Evolutionary conservation across 2,113 vertebrate genomes (phyloP).

Genomic region (Platichthys stellatus): DNA sequence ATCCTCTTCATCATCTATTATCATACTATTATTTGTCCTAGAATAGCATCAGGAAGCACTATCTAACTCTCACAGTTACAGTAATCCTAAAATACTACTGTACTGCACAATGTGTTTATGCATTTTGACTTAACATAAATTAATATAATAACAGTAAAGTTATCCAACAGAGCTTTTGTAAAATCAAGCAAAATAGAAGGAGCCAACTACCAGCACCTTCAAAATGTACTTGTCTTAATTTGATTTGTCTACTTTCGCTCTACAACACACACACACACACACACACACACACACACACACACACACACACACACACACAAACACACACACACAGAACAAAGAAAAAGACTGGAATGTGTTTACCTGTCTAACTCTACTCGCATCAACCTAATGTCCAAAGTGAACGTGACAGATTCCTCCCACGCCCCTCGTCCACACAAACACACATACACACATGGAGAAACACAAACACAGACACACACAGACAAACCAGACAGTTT

Average conservation of each 20-base stretch:
- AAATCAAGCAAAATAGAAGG: too few relatives aligned
- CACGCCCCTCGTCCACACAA: not conserved
- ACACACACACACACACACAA: not conserved
- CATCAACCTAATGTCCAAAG: constrained; percentile 41
- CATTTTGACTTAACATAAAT: too few relatives aligned
- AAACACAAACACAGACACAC: not conserved
- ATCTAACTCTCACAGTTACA: too few relatives aligned
- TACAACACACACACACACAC: not conserved
- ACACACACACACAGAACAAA: constrained; percentile 14
- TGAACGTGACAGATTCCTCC: constrained; percentile 35
- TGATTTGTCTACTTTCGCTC: not conserved
- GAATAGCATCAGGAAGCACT: too few relatives aligned
- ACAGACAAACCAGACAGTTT: constrained; percentile 68
- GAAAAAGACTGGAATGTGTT: constrained; percentile 58
- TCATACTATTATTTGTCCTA: too few relatives aligned
- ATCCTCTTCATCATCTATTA: too few relatives aligned
- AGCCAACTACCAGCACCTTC: not conserved
- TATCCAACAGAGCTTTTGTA: too few relatives aligned
- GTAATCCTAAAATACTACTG: too few relatives aligned
- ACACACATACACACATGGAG: too few relatives aligned
- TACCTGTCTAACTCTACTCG: constrained; percentile 47
- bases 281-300: constrained; percentile 8
- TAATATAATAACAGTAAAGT: too few relatives aligned
- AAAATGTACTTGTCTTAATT: not conserved
- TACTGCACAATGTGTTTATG: too few relatives aligned